Conservation (phyloP, 2,888 invertebrate genomes). For the Eupithecia abbreviata region DNA sequence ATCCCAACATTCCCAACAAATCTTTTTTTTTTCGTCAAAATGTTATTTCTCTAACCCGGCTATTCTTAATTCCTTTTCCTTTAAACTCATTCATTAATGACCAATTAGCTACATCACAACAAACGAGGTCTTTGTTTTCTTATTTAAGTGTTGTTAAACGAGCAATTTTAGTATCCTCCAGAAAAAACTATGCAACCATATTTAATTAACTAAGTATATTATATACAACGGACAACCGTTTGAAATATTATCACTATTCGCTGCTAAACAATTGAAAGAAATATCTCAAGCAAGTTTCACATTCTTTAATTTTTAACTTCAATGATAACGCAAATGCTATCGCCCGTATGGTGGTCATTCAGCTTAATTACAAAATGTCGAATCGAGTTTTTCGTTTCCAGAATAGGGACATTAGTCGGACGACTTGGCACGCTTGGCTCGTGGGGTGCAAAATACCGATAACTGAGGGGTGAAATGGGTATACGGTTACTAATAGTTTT, state of each 20-base stretch:
- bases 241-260: neutral
- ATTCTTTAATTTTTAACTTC: neutral
- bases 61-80: conserved; percentile 9
- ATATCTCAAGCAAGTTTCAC: neutral
- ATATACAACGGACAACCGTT: no score
- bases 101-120: conserved; percentile 20
- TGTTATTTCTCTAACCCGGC: neutral
- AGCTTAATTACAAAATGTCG: conserved; percentile 28
- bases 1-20: neutral
- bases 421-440: conserved; percentile 57
- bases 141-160: conserved; percentile 5
- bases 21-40: neutral
- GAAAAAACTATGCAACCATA: neutral
- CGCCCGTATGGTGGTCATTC: neutral
- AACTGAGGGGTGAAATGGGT: conserved; percentile 52
- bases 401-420: conserved; percentile 54
- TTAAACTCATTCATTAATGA: conserved; percentile 10
- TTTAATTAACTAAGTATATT: no score
- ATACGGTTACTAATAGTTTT: conserved; percentile 41
- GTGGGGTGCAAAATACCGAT: conserved; percentile 58
- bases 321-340: neutral
- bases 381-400: conserved; percentile 39
- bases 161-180: neutral
- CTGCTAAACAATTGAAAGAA: neutral
- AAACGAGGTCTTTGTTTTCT: conserved; percentile 16